Percentiles rank a stretch among this genome's conserved stretches.
Evolutionary conservation across 2,888 invertebrate species (phyloP).

Genomic region (Thymelicus sylvestris): DNA sequence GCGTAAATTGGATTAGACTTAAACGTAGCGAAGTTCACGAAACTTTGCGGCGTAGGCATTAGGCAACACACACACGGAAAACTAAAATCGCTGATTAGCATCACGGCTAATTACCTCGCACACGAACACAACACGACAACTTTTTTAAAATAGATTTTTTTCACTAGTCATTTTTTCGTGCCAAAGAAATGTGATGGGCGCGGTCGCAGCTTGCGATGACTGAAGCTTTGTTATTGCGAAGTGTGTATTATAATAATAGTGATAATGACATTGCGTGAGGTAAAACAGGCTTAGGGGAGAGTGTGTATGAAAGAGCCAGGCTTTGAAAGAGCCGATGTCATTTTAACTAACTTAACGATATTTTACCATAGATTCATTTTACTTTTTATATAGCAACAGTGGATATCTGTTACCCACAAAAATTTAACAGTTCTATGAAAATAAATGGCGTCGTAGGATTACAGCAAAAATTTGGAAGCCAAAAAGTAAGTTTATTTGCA

Average conservation of each 20-base stretch:
- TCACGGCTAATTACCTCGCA: slow-evolving; percentile 54
- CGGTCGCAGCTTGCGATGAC: slow-evolving; percentile 54
- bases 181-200: slow-evolving; percentile 39
- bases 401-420: too few relatives aligned
- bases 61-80: slow-evolving; percentile 23
- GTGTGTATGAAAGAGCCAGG: too few relatives aligned
- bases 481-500: too few relatives aligned
- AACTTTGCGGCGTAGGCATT: slow-evolving; percentile 22
- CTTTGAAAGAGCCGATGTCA: too few relatives aligned
- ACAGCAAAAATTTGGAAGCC: too few relatives aligned
- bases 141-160: slow-evolving; percentile 35
- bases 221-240: slow-evolving; percentile 64
- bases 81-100: slow-evolving; percentile 48
- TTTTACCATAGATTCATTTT: too few relatives aligned
- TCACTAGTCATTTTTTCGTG: slow-evolving; percentile 40
- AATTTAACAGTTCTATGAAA: too few relatives aligned
- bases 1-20: slow-evolving; percentile 32
- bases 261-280: slow-evolving; percentile 80
- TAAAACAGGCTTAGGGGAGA: too few relatives aligned
- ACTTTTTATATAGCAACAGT: too few relatives aligned
- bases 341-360: too few relatives aligned
- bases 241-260: slow-evolving; percentile 69
- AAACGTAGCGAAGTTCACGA: slow-evolving; percentile 24
- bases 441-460: too few relatives aligned
- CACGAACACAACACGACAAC: slow-evolving; percentile 16